Base-by-base conservation (phyloP, 2,888 invertebrate species). In the Malacosoma neustria region DNA sequence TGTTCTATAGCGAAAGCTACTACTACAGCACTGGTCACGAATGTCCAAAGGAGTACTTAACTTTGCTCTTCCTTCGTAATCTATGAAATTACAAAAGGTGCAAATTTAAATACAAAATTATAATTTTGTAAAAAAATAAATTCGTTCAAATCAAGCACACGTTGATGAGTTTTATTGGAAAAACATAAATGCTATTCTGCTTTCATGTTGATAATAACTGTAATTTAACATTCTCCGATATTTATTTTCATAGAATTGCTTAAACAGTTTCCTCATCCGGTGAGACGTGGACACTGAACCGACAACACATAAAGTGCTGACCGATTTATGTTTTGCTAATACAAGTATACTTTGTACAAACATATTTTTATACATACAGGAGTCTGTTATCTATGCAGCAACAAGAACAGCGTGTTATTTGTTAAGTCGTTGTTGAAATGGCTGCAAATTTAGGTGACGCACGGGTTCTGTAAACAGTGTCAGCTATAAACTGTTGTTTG, bases 401-500 rank as follows among this genome's bases (percentile, higher is more conserved):
- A 22, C 22, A 7, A 5, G 9, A 22, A 22, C 22, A 22, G 5
- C 7, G 9, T 22, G 22, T 22, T 7, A 22, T 22, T 54, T 51
- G 49, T 46, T 49, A 50, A 54, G 47, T 38, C 40, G 42, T 40
- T 30, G 45, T 50, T 40, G 53, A 44, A 45, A 44, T 43, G 54
- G 48, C 51, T 49, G 54, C 60, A 58, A 62, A 66, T 67, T 63
- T 64, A 51, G 61, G 57, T 53, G 57, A 58, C 51, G 56, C 49
- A 51, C 46, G 50, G 46, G 45, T 52, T 58, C 49, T 39, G 61
- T 66, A 69, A 72, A 72, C 69, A 68, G 60, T 55, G 63, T 51
- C 54, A 57, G 61, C 65, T 57, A 65, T 74, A 68, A 66, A 68
- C 62, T 55, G 50, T 46, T 63, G 58, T 65, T 77, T 80, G 76